These are phyloP conservation scores for Karalla daura DNA, from an alignment of 2,797 vertebrate genomes.

Conservation along the genomic window DNA sequence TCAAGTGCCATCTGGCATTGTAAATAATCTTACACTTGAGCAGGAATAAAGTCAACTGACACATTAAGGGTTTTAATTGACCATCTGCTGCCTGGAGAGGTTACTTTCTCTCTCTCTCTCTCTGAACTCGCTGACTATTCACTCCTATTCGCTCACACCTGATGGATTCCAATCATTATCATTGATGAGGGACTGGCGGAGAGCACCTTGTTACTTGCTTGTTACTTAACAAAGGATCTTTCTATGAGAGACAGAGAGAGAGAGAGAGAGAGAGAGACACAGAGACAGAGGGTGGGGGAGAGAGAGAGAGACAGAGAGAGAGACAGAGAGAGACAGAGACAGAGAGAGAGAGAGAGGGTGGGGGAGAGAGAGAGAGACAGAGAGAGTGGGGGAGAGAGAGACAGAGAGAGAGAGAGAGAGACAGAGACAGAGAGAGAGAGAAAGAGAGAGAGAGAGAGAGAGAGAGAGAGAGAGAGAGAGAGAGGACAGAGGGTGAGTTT, in stretches of 20 bases:
- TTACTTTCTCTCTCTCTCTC: not conserved
- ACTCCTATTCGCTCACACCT: constrained; percentile 41
- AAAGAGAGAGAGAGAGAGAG: not conserved
- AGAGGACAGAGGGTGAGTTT: constrained; percentile 23
- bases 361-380: too few relatives aligned
- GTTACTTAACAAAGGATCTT: too few relatives aligned
- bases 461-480: constrained; percentile 3
- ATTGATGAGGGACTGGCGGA: constrained; percentile 18
- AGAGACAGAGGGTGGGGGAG: too few relatives aligned
- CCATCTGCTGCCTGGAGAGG: not conserved
- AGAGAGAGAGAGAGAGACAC: too few relatives aligned
- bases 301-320: too few relatives aligned
- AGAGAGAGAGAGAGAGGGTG: too few relatives aligned
- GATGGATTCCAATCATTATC: constrained; percentile 10
- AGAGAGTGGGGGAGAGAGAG: too few relatives aligned
- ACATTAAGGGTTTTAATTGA: constrained; percentile 1
- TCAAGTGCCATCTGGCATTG: not conserved
- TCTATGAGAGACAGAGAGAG: too few relatives aligned
- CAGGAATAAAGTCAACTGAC: constrained; percentile 2
- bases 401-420: not conserved
- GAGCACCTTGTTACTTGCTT: too few relatives aligned
- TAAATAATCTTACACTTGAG: not conserved
- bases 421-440: not conserved
- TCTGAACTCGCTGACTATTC: constrained; percentile 16
- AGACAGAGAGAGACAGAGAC: too few relatives aligned